Base-by-base conservation (phyloP, 1,140 invertebrate species). In the Scaptomyza hsui region DNA sequence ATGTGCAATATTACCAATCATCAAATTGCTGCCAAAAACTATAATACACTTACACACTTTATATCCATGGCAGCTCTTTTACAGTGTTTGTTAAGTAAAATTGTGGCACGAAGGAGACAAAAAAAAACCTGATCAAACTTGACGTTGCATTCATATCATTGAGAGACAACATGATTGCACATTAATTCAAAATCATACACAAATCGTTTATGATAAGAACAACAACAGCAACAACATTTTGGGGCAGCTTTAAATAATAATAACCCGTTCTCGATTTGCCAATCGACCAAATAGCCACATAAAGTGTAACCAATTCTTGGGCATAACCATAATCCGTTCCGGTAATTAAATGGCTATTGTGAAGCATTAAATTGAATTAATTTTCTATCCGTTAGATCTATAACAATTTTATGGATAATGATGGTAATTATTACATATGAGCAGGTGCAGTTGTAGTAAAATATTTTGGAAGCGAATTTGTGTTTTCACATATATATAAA, bases 131-230 rank as follows among this genome's bases (percentile, higher is more conserved):
- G 10, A 32, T 10, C 10, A 32, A 1, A 10, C 2, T 32, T 32
- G 29, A 10, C 7, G 29, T 32, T 32, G 29, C 7, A 32, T 32
- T 32, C 29, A 32, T 32, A 32, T 44, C 26, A 73, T 74, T 55
- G 53, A 52, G 53, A 52, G 47, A 47, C 35, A 56, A 69, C 61
- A 59, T 71, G 65, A 78, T 63, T 69, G 67, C 65, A 63, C 67
- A 69, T 61, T 53, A 64, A 76, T 72, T 61, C 56, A 48, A 44
- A 56, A 57, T 19, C 44, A 59, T 29, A 48, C 35, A 49, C 57
- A 63, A 83, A 83, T 59, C 68, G 75, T 51, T 85, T 85, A 61
- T 79, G 80, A 85, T 85, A 85, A 85, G 62, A 69, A 47, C 32
- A n/a, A 37, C 12, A 12, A 16, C 32, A 59, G 12, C 24, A 42